Evolutionary conservation across 2,797 vertebrate genomes (phyloP), one percentile per base, ranked within the genome.

Genomic region (Ataeniobius toweri): DNA sequence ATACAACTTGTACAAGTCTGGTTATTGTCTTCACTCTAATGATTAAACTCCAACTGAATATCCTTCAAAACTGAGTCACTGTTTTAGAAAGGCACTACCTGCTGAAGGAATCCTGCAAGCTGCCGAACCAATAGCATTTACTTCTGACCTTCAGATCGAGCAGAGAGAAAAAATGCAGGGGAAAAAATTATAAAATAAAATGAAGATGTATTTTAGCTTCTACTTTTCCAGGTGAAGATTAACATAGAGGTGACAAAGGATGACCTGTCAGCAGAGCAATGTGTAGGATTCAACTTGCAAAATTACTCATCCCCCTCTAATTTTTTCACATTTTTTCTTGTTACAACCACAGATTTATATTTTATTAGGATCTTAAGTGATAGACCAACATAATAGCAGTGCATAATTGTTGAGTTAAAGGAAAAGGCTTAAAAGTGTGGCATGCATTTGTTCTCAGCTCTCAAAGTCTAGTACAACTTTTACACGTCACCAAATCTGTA

Each of bases 11-110:
- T 75, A 70, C 77, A 65, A 69, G 70, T 80, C 82, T 36, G n/a
- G 69, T 80, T 26, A 55, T 59, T 81, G 75, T 81, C 58, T 81
- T 81, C 58, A 69, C 83, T 84, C 80, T 74, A 68, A 75, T 86
- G 78, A 71, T 56, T 82, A 74, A 85, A 63, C 71, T 73, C 76
- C 50, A 81, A 73, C 71, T 74, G 80, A 79, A 79, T 74, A 77
- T 67, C 80, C 85, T 81, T 83, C 79, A 82, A 55, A 75, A 76
- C 14, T 73, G 72, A 88, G 85, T 79, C 58, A 69, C 53, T 67
- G 88, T 88, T 85, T 79, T 73, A 74, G 93, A 86, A 93, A 94
- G 94, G 94, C 95, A 95, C 94, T 88, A 89, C 88, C 86, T 85
- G 83, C 86, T 80, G 85, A 88, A 88, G 86, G 86, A 85, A 81